Evolutionary conservation across 1,140 invertebrate genomes (phyloP).

Genomic region (Cheumatopsyche charites): DNA sequence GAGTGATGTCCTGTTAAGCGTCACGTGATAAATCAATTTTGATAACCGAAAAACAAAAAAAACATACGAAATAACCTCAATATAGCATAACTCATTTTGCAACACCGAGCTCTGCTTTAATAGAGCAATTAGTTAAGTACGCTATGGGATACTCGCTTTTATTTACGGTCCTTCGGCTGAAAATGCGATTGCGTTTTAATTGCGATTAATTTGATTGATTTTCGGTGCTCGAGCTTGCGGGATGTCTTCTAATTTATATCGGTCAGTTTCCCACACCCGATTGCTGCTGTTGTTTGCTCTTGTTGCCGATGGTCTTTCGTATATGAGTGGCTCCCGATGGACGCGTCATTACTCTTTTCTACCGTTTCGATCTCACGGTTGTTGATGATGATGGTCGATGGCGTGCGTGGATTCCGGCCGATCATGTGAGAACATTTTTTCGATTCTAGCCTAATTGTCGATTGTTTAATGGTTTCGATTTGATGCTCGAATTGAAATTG

Average conservation of each 20-base stretch:
- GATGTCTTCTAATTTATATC: no score
- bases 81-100: slow-evolving; percentile 15
- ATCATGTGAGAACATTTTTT: slow-evolving; percentile 27
- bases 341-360: no score
- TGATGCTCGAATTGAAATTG: slow-evolving; percentile 41
- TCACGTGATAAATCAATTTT: slow-evolving; percentile 34
- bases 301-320: not conserved
- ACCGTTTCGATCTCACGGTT: slow-evolving; percentile 24
- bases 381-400: slow-evolving; percentile 9
- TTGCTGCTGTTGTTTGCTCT: no score
- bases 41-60: no score
- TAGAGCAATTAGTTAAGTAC: slow-evolving; percentile 43
- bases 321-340: no score
- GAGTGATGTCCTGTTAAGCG: slow-evolving; percentile 21
- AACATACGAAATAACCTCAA: not conserved
- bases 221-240: not conserved
- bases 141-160: not conserved
- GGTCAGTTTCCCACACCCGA: not conserved
- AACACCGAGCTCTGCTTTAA: slow-evolving; percentile 29
- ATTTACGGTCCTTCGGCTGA: not conserved
- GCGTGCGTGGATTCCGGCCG: slow-evolving; percentile 40
- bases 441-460: slow-evolving; percentile 41
- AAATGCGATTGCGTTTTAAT: slow-evolving; percentile 39
- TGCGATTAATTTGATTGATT: slow-evolving; percentile 49
- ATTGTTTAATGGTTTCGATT: slow-evolving; percentile 16